Conservation (phyloP, 1,140 invertebrate species). For the Drosophila burlai region DNA sequence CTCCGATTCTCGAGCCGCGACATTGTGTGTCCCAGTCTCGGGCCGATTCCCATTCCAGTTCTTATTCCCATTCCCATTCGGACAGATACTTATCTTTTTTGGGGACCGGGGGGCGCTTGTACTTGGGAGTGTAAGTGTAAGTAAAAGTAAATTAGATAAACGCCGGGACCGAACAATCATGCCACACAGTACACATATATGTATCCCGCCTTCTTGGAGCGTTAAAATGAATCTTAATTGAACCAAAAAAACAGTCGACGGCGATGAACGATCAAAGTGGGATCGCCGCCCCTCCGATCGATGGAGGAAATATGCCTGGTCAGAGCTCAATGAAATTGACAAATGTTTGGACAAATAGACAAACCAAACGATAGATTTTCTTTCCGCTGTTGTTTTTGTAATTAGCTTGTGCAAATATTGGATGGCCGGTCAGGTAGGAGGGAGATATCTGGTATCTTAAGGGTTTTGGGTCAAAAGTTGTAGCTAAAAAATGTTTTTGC, state of each 20-base stretch:
- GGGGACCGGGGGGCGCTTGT: constrained; percentile 57
- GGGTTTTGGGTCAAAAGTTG: constrained; percentile 76
- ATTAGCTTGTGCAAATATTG: constrained; percentile 77
- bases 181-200: constrained; percentile 22
- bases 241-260: constrained; percentile 46
- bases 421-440: constrained; percentile 18
- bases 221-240: constrained; percentile 82
- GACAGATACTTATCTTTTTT: constrained; percentile 61
- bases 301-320: constrained; percentile 69
- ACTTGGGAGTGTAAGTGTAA: constrained; percentile 64
- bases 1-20: constrained; percentile 23
- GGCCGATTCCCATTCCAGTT: constrained; percentile 14
- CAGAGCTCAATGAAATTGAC: constrained; percentile 82
- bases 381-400: constrained; percentile 70
- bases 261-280: constrained; percentile 64
- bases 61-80: constrained; percentile 26
- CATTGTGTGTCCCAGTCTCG: constrained; percentile 18
- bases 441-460: constrained; percentile 24
- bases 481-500: constrained; percentile 55
- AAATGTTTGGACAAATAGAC: constrained; percentile 82
- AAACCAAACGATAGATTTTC: constrained; percentile 64
- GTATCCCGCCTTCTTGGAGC: constrained; percentile 21
- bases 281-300: constrained; percentile 51
- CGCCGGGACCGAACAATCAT: constrained; percentile 73
- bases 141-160: constrained; percentile 84